A percentile compares a stretch with the other conserved stretches of the same genome.
Conservation (phyloP, 2,888 invertebrate genomes). For the Scaptomyza reducta region DNA sequence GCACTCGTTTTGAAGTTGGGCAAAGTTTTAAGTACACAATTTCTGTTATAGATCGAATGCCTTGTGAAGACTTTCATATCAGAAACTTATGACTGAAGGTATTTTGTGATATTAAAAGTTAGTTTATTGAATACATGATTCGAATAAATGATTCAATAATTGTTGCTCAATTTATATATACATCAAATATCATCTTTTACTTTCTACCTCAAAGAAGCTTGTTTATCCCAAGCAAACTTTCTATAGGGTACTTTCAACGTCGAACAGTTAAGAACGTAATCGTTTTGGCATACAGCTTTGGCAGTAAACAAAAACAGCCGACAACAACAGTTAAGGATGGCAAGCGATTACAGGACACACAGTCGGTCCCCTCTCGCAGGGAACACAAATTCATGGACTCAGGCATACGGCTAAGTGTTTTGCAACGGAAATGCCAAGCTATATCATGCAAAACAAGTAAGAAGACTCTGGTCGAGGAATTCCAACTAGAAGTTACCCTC, state of each 20-base stretch:
- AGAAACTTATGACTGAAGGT: background rate
- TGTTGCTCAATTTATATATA: too few relatives aligned
- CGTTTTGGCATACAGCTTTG: slow-evolving; percentile 28
- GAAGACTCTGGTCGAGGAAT: too few relatives aligned
- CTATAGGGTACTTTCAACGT: slow-evolving; percentile 41
- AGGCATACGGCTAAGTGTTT: slow-evolving; percentile 71
- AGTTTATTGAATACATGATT: background rate
- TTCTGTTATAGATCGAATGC: too few relatives aligned
- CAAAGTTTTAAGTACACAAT: background rate
- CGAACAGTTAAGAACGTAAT: slow-evolving; percentile 18
- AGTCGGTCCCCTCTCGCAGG: background rate
- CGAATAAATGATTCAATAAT: too few relatives aligned
- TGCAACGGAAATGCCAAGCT: slow-evolving; percentile 78
- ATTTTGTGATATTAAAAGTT: background rate
- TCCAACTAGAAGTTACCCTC: too few relatives aligned
- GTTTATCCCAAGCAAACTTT: background rate
- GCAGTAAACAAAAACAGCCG: slow-evolving; percentile 73
- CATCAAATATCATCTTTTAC: background rate
- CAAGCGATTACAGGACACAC: slow-evolving; percentile 70
- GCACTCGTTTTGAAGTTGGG: background rate
- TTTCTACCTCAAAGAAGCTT: background rate
- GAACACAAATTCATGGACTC: background rate
- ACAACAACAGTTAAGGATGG: slow-evolving; percentile 59
- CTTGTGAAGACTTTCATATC: background rate
- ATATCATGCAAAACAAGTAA: slow-evolving; percentile 70